These are phyloP conservation scores for Azemiops feae DNA, from an alignment of 2,113 vertebrate genomes.

Conservation along the genomic window DNA sequence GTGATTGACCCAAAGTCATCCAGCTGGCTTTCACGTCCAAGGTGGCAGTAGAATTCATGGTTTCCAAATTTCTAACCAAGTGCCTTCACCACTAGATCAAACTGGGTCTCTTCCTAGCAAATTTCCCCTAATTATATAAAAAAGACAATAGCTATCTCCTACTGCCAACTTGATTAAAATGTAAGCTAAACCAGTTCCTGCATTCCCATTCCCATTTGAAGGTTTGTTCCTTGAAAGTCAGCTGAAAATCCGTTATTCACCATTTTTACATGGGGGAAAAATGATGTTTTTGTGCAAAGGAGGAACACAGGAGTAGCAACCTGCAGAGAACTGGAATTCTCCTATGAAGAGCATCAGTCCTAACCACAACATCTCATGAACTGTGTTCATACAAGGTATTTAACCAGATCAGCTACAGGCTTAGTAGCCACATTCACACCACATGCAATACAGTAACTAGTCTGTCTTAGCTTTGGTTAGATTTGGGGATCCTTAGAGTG, in stretches of 20 bases:
- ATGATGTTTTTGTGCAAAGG: not conserved
- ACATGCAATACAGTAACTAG: not conserved
- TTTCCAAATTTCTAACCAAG: no score
- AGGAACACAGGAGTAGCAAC: not conserved
- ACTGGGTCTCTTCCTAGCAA: not conserved
- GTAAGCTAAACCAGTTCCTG: not conserved
- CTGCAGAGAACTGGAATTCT: not conserved
- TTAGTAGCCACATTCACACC: not conserved
- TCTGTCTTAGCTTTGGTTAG: not conserved
- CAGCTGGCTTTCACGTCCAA: no score
- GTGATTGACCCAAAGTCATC: no score
- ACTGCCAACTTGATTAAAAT: not conserved
- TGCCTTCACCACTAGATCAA: no score
- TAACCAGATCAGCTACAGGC: not conserved
- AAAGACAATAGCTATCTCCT: not conserved
- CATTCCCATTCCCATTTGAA: not conserved
- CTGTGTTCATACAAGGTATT: not conserved
- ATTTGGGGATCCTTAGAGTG: not conserved
- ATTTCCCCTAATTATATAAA: not conserved
- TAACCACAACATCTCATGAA: not conserved
- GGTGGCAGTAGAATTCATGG: no score
- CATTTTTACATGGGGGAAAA: not conserved
- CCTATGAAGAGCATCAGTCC: not conserved
- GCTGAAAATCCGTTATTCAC: not conserved
- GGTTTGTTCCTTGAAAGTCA: not conserved